Conservation (phyloP, 2,113 vertebrate species). For the Stegastes partitus region DNA sequence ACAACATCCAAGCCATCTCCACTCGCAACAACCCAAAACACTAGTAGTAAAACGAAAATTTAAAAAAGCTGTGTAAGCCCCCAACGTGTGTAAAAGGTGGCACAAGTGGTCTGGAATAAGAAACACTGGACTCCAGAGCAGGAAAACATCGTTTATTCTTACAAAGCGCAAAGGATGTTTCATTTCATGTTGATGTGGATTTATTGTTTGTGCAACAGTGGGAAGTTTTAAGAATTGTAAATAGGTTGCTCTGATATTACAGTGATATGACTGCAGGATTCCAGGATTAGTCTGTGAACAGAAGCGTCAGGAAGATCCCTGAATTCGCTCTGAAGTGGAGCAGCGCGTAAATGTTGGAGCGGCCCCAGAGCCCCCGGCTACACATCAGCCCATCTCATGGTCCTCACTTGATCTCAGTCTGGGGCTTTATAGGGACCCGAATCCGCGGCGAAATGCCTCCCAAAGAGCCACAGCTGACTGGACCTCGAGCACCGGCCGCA, state of each 20-base stretch:
- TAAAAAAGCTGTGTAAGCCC: neutral
- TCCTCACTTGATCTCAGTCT: conserved; percentile 42
- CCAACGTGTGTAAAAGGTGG: too few relatives aligned
- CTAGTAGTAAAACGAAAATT: neutral
- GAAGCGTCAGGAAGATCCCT: neutral
- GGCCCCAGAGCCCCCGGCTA: conserved; percentile 40
- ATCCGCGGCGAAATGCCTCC: conserved; percentile 56
- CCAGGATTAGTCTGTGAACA: neutral
- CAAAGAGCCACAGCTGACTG: conserved; percentile 46
- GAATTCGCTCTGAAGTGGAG: conserved; percentile 38
- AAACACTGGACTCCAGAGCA: too few relatives aligned
- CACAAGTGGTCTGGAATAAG: too few relatives aligned
- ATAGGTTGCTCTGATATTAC: too few relatives aligned
- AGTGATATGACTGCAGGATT: neutral
- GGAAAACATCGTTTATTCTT: too few relatives aligned
- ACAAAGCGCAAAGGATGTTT: too few relatives aligned
- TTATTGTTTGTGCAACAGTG: too few relatives aligned
- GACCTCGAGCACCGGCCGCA: conserved; percentile 44
- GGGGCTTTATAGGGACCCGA: conserved; percentile 34
- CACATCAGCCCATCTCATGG: conserved; percentile 52
- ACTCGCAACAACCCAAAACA: conserved; percentile 43
- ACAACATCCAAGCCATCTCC: conserved; percentile 46
- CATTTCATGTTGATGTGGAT: too few relatives aligned
- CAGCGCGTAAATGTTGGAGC: conserved; percentile 44
- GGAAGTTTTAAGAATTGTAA: too few relatives aligned